Evolutionary conservation across 1,140 invertebrate genomes (phyloP), one percentile per base, ranked within the genome.

Genomic region (Caenorhabditis tropicalis): DNA sequence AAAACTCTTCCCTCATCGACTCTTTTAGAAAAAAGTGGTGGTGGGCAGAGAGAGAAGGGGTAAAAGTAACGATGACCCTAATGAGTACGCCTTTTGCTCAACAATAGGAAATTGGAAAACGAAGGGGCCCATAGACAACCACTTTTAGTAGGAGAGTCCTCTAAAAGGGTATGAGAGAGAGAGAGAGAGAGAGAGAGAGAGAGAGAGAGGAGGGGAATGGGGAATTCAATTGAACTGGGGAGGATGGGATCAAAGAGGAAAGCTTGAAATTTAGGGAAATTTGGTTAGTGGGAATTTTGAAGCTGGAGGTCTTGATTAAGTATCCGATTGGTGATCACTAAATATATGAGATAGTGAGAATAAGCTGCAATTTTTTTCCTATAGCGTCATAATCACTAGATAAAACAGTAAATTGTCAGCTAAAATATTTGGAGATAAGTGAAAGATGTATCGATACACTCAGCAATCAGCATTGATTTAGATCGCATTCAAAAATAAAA

Each of bases 31-130:
- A 56, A 27, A n/a, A 15, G 21, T 4, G 15, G 53, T 27, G 53
- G 53, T 43, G 5, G 39, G 39, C 12, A 43, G 36, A 2, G 16
- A 46, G 9, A 21, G 36, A 36, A 12, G 15, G n/a, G 21, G 3
- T 10, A 43, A 74, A 74, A 74, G 36, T 74, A 74, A 74, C 65
- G 65, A 74, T 74, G 65, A 74, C 65, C 65, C 65, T 74, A 74
- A 74, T 74, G 65, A 74, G 65, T 43, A 74, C 65, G 36, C 65
- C 36, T 33, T 65, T 65, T 65, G 16, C 16, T 27, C 3, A 2
- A 19, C 36, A 43, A 43, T 4, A 74, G 33, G 36, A 74, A 74
- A 74, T 74, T 74, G 65, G 29, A 74, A 74, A 74, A n/a, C 53
- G 7, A 21, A 27, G 4, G 10, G 21, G 24, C 21, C n/a, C n/a